Base-by-base conservation (phyloP, 2,888 invertebrate species). In the Eudemis profundana region DNA sequence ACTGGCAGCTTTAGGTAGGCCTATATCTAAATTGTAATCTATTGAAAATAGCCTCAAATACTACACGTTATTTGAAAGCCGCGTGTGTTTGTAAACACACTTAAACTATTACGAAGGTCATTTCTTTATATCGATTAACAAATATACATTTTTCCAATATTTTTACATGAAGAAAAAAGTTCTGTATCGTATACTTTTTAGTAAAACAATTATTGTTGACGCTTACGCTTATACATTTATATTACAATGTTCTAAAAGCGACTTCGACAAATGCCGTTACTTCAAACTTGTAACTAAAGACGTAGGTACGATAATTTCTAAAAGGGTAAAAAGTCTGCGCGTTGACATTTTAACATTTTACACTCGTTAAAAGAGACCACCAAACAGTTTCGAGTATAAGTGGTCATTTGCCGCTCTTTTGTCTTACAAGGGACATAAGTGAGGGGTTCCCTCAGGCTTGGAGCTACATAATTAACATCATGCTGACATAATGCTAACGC, bases 401-500 rank as follows among this genome's bases (percentile, higher is more conserved):
- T 42, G 54, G 17, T 4, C 3, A 54, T 44, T 44, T 44, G 29
- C 21, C 50, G 50, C 54, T 56, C 42, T 56, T 56, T 56, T 56
- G 29, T 56, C 40, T 23, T 12, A 54, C 54, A 42, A 40, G 42
- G 12, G 54, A 42, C 17, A 54, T 27, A 29, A 10, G 15, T 38
- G 27, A 47, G 42, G 40, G 29, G 46, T 29, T 54, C 47, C 46
- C 49, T 36, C 5, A 14, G 15, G 53, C 44, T 21, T 10, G 44
- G 46, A 33, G 23, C 5, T 19, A 29, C 40, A 15, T 57, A 60
- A 60, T 65, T 53, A 64, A 27, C 65, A 59, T 53, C 46, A 27
- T 47, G 46, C 51, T 60, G 59, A 62, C 60, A 60, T 65, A 53
- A 65, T 33, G 40, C 27, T 51, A 51, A 17, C 44, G 27, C 36